Evolutionary conservation across 2,113 vertebrate genomes (phyloP), one percentile per base, ranked within the genome.

Genomic region (Charadrius vociferus): DNA sequence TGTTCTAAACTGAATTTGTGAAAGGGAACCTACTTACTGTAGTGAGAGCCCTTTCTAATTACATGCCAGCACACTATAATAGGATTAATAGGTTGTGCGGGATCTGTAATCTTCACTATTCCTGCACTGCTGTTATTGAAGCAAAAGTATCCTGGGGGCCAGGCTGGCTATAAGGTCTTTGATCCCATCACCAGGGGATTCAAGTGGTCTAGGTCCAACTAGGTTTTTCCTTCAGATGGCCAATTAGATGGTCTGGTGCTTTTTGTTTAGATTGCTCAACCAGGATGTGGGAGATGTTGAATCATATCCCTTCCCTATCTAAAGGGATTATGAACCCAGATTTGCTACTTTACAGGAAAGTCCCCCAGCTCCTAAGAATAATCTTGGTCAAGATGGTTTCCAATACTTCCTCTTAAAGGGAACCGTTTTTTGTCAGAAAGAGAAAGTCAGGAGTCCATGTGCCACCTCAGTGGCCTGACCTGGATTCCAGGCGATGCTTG

Each of bases 241-340:
- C n/a, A 86, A 17, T 86, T 92, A 81, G 58, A 61, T 86, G 13
- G 30, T 75, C 34, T 70, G 34, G 20, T 88, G 67, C n/a, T 66
- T 88, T 90, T 88, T 81, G 47, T 92, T 94, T 86, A 55, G 56
- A 85, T 96, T 96, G 16, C 93, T 93, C 36, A 97, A 78, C 52
- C 77, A 93, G 93, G 94, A 96, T 96, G 94, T 95, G 86, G 86
- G 94, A 88, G 55, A 65, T 81, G 62, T 85, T 97, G 91, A 95
- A 94, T 95, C 93, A 94, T 88, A 93, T 91, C 84, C 78, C 93
- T 94, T 96, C 87, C 11, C 49, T 90, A 61, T 94, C 58, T 85
- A 72, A 96, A 89, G 7, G 56, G 45, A 78, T 94, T 85, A 79
- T 85, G 53, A 90, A 16, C 21, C 37, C 16, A 89, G 50, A 59